Evolutionary conservation across 2,113 vertebrate genomes (phyloP).

Genomic region (Tringa solitaria): DNA sequence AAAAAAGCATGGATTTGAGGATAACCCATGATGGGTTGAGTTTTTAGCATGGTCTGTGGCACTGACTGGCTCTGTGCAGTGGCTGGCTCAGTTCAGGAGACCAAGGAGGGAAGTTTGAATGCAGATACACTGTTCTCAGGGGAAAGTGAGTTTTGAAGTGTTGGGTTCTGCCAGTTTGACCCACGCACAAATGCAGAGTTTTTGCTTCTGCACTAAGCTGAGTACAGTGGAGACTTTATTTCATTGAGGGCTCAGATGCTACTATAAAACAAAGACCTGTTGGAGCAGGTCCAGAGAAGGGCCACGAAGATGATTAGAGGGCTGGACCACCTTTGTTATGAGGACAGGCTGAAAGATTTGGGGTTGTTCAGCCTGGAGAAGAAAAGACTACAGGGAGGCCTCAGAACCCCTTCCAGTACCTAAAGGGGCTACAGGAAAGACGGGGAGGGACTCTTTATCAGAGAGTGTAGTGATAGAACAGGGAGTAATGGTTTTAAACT

Average conservation of each 20-base stretch:
- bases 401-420: not conserved
- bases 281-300: not conserved
- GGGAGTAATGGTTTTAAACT: not conserved
- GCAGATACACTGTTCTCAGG: not conserved
- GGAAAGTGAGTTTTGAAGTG: not conserved
- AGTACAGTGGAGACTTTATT: not conserved
- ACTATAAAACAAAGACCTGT: not conserved
- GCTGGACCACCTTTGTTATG: not conserved
- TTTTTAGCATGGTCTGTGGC: not conserved
- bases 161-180: not conserved
- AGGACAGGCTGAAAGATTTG: not conserved
- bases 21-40: rapidly evolving
- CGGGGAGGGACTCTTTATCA: not conserved
- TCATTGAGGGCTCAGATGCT: not conserved
- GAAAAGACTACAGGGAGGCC: not conserved
- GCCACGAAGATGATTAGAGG: not conserved
- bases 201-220: not conserved
- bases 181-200: not conserved
- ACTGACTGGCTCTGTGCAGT: rapidly evolving
- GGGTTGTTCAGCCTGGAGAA: not conserved
- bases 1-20: not conserved
- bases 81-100: not conserved
- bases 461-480: not conserved
- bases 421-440: not conserved
- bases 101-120: not conserved